Base-by-base conservation (phyloP, 2,888 invertebrate species). In the Amphipyra tragopoginis region DNA sequence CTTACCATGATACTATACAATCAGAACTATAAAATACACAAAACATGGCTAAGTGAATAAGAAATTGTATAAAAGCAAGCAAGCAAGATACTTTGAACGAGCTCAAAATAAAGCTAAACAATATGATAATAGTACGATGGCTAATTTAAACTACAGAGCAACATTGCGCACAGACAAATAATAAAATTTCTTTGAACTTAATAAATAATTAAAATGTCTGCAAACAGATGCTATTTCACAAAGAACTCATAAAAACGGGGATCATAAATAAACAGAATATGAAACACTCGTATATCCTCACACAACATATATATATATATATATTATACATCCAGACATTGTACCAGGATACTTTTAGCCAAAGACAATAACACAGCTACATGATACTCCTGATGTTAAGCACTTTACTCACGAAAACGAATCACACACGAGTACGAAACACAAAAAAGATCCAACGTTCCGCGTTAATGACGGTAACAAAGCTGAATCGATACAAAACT, bases 401-500 rank as follows among this genome's bases (percentile, higher is more conserved):
- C 39, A 69, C 72, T 65, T 70, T 6, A 42, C 62, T 74, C 78
- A 77, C 79, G 75, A 67, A 77, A 60, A 26, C 48, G 42, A 53
- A 52, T 57, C 52, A 63, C 51, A 67, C 59, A 60, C 52, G 21
- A 63, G 36, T 59, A 63, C 65, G 49, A 63, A 68, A 77, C 65
- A 79, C 62, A 73, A 78, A 80, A 72, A 78, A 80, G 81, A 80
- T 77, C 77, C 65, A 62, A 75, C 81, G 63, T 60, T 55, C 66
- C 44, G 79, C 65, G 77, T 79, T 81, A 81, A 81, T 81, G 81
- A 81, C 76, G 59, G 71, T 62, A 70, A 81, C 77, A 74, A 79
- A 77, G 70, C 81, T 50, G 61, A 81, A 79, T 81, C 77, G 80
- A 81, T 79, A 80, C 80, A 75, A 75, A 80, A 77, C 81, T 79